These are phyloP conservation scores for Mythimna ferrago DNA, from an alignment of 2,888 invertebrate species.

Conservation along the genomic window DNA sequence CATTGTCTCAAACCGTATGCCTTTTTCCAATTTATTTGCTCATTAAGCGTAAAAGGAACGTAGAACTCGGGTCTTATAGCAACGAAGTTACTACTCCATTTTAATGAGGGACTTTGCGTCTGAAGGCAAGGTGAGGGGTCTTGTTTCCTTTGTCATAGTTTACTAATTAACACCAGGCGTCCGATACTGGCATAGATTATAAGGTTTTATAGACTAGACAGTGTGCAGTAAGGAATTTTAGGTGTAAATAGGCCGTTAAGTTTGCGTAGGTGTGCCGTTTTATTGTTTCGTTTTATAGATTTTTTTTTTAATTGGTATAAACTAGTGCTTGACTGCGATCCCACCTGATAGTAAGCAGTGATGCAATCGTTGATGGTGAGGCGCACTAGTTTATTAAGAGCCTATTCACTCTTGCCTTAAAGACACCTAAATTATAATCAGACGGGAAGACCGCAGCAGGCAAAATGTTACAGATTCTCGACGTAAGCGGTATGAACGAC, in stretches of 20 bases:
- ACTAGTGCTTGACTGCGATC: too few species aligned
- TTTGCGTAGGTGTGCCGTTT: neutral
- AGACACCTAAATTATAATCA: too few species aligned
- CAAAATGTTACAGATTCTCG: too few species aligned
- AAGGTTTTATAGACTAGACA: conserved; percentile 49
- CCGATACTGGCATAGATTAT: conserved; percentile 67
- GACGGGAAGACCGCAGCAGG: too few species aligned
- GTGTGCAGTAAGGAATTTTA: conserved; percentile 24
- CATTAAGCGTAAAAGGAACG: conserved; percentile 70
- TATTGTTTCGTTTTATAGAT: neutral
- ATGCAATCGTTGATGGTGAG: too few species aligned
- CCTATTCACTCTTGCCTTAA: too few species aligned
- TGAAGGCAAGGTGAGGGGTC: conserved; percentile 68
- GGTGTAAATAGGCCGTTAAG: neutral
- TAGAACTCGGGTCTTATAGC: conserved; percentile 63
- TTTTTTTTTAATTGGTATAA: too few species aligned
- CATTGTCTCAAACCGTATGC: conserved; percentile 54
- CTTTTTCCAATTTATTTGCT: conserved; percentile 69
- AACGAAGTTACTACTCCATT: conserved; percentile 69
- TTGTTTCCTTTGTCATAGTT: conserved; percentile 81
- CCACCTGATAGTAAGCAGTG: too few species aligned
- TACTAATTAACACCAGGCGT: conserved; percentile 77
- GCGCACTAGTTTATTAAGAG: too few species aligned
- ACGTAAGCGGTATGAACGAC: too few species aligned
- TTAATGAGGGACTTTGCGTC: conserved; percentile 81